phyloP scores from a whole-genome alignment of 1,140 invertebrate species.

The Drosophila ficusphila region DNA sequence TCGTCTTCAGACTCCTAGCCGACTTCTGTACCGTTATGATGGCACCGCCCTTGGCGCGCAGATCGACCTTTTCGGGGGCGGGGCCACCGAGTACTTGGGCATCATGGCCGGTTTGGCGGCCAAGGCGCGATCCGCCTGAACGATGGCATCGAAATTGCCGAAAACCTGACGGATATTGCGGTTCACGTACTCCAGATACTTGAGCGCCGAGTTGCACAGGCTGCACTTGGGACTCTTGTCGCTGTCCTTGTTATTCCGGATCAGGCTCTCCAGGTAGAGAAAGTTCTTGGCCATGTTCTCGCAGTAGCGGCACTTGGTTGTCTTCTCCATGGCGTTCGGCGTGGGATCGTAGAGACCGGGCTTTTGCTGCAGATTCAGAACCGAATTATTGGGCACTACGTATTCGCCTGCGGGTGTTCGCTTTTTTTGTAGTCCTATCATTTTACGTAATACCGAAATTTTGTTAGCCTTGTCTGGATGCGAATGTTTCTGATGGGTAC shows the following conservation, averaged over 20 bases:
- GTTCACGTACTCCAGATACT: conserved; percentile 76
- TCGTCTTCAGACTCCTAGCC: conserved; percentile 26
- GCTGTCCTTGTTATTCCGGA: conserved; percentile 64
- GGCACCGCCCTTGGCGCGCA: conserved; percentile 44
- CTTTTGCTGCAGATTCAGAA: conserved; percentile 47
- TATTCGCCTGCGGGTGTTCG: conserved; percentile 39
- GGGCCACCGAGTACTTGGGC: conserved; percentile 60
- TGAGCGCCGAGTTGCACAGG: conserved; percentile 69
- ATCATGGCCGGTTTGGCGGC: conserved; percentile 39
- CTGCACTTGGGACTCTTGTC: conserved; percentile 50
- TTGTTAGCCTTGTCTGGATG: conserved; percentile 61
- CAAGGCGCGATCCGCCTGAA: conserved; percentile 63
- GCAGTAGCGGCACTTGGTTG: conserved; percentile 66
- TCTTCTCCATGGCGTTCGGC: conserved; percentile 42
- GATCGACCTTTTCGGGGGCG: neutral
- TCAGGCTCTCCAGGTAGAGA: conserved; percentile 77
- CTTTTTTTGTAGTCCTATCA: conserved; percentile 71
- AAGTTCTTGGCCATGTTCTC: conserved; percentile 82
- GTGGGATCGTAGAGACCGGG: conserved; percentile 32
- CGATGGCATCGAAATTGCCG: conserved; percentile 67
- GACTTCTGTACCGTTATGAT: conserved; percentile 16
- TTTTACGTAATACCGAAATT: conserved; percentile 77
- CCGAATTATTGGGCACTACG: conserved; percentile 73
- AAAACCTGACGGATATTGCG: conserved; percentile 73
- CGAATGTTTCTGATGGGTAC: conserved; percentile 24